Percentiles rank a stretch among this genome's conserved stretches.
Conservation (phyloP, 1,140 invertebrate genomes). For the Olivierus martensii region DNA sequence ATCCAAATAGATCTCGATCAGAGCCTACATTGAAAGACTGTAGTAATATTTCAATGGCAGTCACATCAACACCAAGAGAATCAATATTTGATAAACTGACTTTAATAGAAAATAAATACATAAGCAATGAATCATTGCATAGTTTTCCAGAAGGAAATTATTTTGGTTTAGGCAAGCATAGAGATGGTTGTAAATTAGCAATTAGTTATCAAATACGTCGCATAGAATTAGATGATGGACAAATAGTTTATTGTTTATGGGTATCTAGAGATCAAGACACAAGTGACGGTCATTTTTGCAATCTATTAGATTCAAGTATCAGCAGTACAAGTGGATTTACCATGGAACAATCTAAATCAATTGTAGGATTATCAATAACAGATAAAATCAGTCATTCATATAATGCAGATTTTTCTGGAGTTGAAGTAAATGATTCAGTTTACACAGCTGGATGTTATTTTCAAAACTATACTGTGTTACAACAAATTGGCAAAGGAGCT, state of each 20-base stretch:
- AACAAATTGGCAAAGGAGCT: constrained; percentile 57
- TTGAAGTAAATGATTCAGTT: too few species aligned
- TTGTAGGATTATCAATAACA: too few species aligned
- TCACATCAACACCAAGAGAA: background rate
- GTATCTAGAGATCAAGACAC: constrained; percentile 31
- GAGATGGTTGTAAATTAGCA: constrained; percentile 22
- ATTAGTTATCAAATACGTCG: constrained; percentile 28
- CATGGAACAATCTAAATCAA: too few species aligned
- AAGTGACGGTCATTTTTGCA: constrained; percentile 26
- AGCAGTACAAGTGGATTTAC: too few species aligned
- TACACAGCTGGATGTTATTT: constrained; percentile 37
- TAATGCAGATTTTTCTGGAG: too few species aligned
- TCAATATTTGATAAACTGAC: background rate
- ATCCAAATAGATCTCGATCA: too few species aligned
- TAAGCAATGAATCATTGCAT: constrained; percentile 4
- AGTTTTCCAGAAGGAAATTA: constrained; percentile 18
- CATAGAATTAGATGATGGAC: constrained; percentile 30
- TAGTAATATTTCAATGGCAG: too few species aligned
- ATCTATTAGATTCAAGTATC: constrained; percentile 19
- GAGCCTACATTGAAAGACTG: too few species aligned
- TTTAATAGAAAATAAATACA: background rate
- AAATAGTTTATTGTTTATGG: constrained; percentile 37
- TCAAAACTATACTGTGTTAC: constrained; percentile 47
- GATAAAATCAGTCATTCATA: too few species aligned
- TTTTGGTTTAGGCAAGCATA: constrained; percentile 22